Conservation (phyloP, 2,113 vertebrate genomes). For the Dendrocopos noguchii region DNA sequence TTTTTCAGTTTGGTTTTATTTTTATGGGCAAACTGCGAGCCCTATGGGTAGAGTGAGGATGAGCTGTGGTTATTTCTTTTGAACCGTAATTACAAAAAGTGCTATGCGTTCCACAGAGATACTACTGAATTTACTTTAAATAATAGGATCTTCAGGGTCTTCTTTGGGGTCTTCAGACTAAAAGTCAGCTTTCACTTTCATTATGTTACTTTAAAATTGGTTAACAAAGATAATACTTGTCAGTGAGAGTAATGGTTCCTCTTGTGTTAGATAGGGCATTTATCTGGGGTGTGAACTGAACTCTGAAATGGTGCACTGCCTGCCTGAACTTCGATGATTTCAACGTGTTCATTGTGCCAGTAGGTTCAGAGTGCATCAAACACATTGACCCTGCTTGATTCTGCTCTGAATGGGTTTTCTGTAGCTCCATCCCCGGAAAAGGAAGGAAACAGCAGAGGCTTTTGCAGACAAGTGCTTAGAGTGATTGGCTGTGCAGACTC, state of each 20-base stretch:
- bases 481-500: neutral
- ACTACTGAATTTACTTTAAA: neutral
- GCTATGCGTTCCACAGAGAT: neutral
- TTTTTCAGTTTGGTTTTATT: neutral
- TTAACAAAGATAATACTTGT: neutral
- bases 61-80: neutral
- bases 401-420: neutral
- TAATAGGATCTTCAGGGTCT: neutral
- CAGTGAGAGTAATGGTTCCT: neutral
- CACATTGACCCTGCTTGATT: neutral
- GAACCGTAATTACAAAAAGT: neutral
- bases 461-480: neutral
- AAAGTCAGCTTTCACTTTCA: neutral
- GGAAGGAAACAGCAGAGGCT: neutral
- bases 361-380: neutral
- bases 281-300: neutral
- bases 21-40: neutral
- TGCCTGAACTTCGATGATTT: neutral
- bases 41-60: neutral
- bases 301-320: neutral
- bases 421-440: neutral
- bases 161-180: neutral
- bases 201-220: neutral
- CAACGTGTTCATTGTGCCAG: neutral
- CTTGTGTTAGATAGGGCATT: neutral